Evolutionary conservation across 2,888 invertebrate genomes (phyloP), one percentile per base, ranked within the genome.

Genomic region (Drosophila flavopinicola): DNA sequence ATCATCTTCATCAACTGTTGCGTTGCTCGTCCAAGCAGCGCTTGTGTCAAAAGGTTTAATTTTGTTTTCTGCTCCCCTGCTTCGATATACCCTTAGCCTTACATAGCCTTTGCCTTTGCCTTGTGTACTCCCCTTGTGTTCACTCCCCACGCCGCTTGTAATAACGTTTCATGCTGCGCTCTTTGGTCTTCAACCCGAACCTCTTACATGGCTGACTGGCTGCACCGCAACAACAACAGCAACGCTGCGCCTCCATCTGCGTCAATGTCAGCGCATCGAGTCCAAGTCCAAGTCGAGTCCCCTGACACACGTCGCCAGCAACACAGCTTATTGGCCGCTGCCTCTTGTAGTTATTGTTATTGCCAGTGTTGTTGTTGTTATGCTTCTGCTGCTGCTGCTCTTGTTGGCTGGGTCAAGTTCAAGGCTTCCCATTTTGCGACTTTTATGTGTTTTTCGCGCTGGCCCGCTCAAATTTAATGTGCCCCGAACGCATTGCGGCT

Each of bases 41-140:
- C 83, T 83, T 84, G 78, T 84, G 86, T 83, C 86, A 83, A 83
- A 77, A 84, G 86, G 80, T 84, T 83, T 83, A 84, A 85, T 85
- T 83, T 85, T 44, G 5, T 37, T 80, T 58, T 54, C 45, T 23
- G 9, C 27, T 54, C 39, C 32, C 42, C 17, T 13, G 30, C 42
- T 44, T 15, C 20, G 15, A 13, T 45, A 53, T 20, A 10, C 30
- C 11, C 41, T 30, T 45, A 15, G 53, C 20, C 38, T 24, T n/a
- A 25, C 57, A 3, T 13, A 15, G 41, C 47, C 29, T 11, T 29
- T 24, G 15, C 37, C 24, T 24, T 47, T 42, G 27, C n/a, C 48
- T 11, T 10, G 29, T 27, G 9, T 17, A n/a, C 38, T 49, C 35
- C 53, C 10, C 24, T 24, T 17, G 33, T 29, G 51, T n/a, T 25